Conservation (phyloP, 1,140 invertebrate genomes). For the Littorina saxatilis region DNA sequence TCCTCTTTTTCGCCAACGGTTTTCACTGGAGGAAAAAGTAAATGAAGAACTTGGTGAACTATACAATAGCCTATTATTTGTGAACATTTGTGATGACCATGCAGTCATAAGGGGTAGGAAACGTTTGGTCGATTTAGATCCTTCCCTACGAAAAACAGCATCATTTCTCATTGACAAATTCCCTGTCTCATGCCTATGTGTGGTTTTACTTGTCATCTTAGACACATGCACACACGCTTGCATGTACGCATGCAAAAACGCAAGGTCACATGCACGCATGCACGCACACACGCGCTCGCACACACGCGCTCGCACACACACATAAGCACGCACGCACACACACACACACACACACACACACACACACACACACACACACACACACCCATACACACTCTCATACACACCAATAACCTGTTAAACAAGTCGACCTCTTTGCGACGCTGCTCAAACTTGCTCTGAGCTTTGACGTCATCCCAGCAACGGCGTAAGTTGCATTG, state of each 20-base stretch:
- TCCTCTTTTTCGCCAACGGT: conserved; percentile 92
- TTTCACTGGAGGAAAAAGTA: conserved; percentile 78
- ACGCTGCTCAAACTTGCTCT: conserved; percentile 80
- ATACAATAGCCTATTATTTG: too few species aligned
- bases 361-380: too few species aligned
- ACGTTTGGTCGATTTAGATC: too few species aligned
- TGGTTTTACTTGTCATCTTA: too few species aligned
- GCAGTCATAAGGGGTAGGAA: too few species aligned
- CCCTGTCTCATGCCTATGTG: too few species aligned
- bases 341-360: too few species aligned
- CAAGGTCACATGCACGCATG: background rate
- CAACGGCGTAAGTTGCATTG: conserved; percentile 87
- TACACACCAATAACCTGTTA: conserved; percentile 56
- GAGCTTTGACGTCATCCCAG: conserved; percentile 87
- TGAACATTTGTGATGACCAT: too few species aligned
- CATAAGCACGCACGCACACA: background rate
- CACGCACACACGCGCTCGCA: background rate
- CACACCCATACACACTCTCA: too few species aligned
- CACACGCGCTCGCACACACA: background rate
- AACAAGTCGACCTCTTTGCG: conserved; percentile 62
- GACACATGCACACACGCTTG: background rate
- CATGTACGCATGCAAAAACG: background rate
- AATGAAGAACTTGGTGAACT: too few species aligned
- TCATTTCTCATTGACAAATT: too few species aligned
- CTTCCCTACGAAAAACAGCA: too few species aligned